Conservation (phyloP, 2,888 invertebrate species). For the Torymus texanus region DNA sequence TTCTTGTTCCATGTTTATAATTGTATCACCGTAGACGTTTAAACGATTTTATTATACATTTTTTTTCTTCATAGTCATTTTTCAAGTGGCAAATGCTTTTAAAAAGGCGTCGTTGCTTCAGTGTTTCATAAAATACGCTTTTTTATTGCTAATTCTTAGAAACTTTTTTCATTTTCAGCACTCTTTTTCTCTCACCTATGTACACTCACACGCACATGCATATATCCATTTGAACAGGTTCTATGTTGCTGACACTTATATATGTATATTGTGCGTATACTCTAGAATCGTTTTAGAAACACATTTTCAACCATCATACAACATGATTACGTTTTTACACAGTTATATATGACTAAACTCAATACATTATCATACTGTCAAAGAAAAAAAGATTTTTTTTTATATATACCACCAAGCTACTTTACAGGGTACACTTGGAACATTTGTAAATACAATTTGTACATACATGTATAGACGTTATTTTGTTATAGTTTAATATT, state of each 20-base stretch:
- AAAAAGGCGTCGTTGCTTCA: slow-evolving; percentile 39
- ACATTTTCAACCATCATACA: too few species aligned
- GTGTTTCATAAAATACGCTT: slow-evolving; percentile 44
- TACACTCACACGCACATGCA: slow-evolving; percentile 18
- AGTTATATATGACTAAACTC: too few species aligned
- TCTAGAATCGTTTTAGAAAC: too few species aligned
- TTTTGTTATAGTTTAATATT: slow-evolving; percentile 26
- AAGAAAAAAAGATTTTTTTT: not conserved
- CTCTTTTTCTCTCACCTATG: not conserved
- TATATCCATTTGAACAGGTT: not conserved
- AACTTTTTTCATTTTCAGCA: slow-evolving; percentile 4
- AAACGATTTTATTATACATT: slow-evolving; percentile 12
- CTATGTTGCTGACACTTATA: slow-evolving; percentile 5
- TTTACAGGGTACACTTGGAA: not conserved
- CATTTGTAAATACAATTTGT: slow-evolving; percentile 19
- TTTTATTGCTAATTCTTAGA: slow-evolving; percentile 45
- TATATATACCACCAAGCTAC: not conserved
- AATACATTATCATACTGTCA: too few species aligned
- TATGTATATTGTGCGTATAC: not conserved
- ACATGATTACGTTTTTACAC: too few species aligned
- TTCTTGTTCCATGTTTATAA: slow-evolving; percentile 39
- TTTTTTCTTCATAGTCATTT: slow-evolving; percentile 54
- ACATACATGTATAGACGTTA: slow-evolving; percentile 2
- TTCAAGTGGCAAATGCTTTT: slow-evolving; percentile 33
- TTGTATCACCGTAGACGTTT: slow-evolving; percentile 44